Evolutionary conservation across 1,140 invertebrate species (phyloP), one percentile per base, ranked within the genome.

Genomic region (Zaprionus lachaisei): DNA sequence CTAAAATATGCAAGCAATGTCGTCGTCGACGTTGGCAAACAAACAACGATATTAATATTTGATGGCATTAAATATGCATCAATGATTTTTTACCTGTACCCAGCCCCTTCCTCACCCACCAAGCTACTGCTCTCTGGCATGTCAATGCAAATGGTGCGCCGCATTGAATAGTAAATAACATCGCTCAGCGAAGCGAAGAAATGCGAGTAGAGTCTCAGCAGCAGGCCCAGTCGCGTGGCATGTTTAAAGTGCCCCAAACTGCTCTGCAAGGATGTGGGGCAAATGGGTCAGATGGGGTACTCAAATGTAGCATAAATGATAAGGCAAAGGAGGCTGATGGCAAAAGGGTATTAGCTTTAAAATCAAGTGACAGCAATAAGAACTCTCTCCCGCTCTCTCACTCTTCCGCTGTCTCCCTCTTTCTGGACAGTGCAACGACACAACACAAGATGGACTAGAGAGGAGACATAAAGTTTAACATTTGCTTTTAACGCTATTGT

Each of bases 31-130:
- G 62, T 70, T 76, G 68, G 37, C 62, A 73, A 78, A 74, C 66
- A 79, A 79, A 76, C 77, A 75, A 64, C 31, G 54, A 64, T 60
- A 80, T 81, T 72, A 85, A 83, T 83, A 75, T 78, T 81, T 80
- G 60, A 78, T 83, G 67, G 61, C 64, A 81, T 83, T 77, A 81
- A 81, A 79, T 83, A 79, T 77, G 81, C 81, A 61, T 68, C 65
- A 83, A 81, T 81, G 73, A 71, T 75, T 79, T 80, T 72, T 73
- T 77, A 77, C 75, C 75, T 77, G 61, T 55, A 49, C 54, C 38
- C 38, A 3, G 7, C n/a, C 7, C 47, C n/a, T 22, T 14, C 26
- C 41, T 14, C 41, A 28, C 31, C 17, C 5, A 31, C 44, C 24
- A 6, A 14, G 24, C 14, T 37, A 24, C 54, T 63, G 15, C 51